A percentile compares a stretch with the other conserved stretches of the same genome.
These are phyloP conservation scores for Cervus canadensis DNA, from an alignment of 2,113 vertebrate genomes.

Conservation along the genomic window DNA sequence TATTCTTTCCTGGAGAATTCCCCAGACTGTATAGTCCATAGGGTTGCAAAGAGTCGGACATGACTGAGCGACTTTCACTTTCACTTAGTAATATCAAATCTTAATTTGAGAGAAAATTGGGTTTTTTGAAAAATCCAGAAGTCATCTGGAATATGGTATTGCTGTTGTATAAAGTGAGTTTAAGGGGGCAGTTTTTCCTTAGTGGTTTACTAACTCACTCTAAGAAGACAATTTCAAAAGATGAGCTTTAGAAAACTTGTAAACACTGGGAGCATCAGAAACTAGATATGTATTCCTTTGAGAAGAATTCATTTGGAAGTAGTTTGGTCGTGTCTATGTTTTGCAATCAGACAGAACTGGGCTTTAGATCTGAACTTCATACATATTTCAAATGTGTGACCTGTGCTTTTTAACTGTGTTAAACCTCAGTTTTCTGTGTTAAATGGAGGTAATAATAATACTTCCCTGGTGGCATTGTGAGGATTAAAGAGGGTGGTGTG, in stretches of 20 bases:
- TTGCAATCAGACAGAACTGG: neutral
- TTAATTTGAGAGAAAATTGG: neutral
- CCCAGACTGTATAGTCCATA: neutral
- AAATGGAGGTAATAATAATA: neutral
- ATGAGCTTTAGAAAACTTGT: neutral
- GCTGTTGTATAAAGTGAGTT: neutral
- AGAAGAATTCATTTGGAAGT: neutral
- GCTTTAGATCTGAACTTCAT: neutral
- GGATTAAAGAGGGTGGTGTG: neutral
- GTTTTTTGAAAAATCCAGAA: conserved; percentile 2
- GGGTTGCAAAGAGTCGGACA: neutral
- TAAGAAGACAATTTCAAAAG: conserved; percentile 25
- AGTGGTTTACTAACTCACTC: neutral
- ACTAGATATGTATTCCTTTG: neutral
- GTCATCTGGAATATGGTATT: neutral
- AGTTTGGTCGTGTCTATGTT: conserved; percentile 19
- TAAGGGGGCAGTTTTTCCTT: neutral
- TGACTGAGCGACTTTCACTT: neutral
- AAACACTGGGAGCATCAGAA: neutral
- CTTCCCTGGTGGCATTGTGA: neutral
- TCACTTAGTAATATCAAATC: neutral
- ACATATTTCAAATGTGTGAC: conserved; percentile 7
- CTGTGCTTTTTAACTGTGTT: neutral
- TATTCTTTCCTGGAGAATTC: neutral
- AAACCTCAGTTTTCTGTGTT: neutral